Base-by-base conservation (phyloP, 2,888 invertebrate species). In the Volucella inanis region DNA sequence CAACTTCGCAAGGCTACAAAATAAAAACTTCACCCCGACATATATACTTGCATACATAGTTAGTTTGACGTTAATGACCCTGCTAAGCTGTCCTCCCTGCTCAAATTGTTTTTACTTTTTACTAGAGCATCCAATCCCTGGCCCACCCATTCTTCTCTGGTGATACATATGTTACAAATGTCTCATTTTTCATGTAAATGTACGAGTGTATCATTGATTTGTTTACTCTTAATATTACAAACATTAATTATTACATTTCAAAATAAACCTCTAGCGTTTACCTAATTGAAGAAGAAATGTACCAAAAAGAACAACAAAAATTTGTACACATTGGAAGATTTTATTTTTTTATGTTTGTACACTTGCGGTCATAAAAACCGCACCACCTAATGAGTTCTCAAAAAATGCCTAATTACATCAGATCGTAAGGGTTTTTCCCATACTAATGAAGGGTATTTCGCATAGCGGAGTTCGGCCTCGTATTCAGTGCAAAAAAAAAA, bases 271-370 rank as follows among this genome's bases (percentile, higher is more conserved):
- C 81, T 85, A 85, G 85, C 85, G 85, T 80, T 85, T 85, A 85
- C 76, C 81, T 85, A 78, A 75, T 79, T 78, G 75, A 88, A 87
- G 54, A 77, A 78, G 68, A 43, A 76, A 81, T n/a, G n/a, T 15
- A 76, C 65, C 45, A 83, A 83, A 22, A 22, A 65, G 68, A 68
- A 68, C 64, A 82, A 87, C 87, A 82, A 86, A 82, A 78, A 87
- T 86, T 88, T 89, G 89, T 89, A 89, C 88, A 89, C 89, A 89
- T 89, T 89, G 89, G 89, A 89, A 89, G 89, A 89, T 89, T 89
- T 90, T 89, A 88, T 89, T 89, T 89, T 89, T 89, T 89, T 89
- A 89, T 89, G 90, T 90, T 90, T 90, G 88, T 90, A 90, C n/a
- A n/a, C n/a, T n/a, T n/a, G n/a, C n/a, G n/a, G n/a, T n/a, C n/a